These are phyloP conservation scores for Leuciscus waleckii DNA, from an alignment of 2,797 vertebrate genomes.

Conservation along the genomic window DNA sequence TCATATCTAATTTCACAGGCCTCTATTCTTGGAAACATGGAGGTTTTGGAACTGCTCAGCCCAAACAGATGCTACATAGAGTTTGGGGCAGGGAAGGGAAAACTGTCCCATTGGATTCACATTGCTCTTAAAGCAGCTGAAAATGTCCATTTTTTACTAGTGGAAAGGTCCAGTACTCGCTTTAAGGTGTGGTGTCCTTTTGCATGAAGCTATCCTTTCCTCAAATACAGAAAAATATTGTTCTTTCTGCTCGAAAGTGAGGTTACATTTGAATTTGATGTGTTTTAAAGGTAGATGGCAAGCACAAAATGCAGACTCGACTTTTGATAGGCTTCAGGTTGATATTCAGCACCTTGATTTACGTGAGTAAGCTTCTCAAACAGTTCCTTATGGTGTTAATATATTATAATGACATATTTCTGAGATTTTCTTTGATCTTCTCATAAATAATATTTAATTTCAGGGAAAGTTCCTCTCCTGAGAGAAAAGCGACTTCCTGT, in stretches of 20 bases:
- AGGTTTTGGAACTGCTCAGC: conserved; percentile 85
- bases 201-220: not conserved
- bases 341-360: conserved; percentile 96
- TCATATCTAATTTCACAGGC: conserved; percentile 76
- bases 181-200: conserved; percentile 83
- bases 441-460: conserved; percentile 35
- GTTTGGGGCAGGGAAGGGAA: conserved; percentile 96
- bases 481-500: conserved; percentile 80
- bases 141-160: conserved; percentile 88
- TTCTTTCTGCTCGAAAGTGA: not conserved
- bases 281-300: conserved; percentile 89
- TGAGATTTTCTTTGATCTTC: not conserved
- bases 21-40: conserved; percentile 93
- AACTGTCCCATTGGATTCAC: conserved; percentile 95
- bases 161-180: conserved; percentile 91
- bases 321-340: conserved; percentile 92
- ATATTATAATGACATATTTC: not conserved
- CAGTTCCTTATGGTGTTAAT: not conserved
- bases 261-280: conserved; percentile 7
- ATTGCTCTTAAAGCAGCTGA: conserved; percentile 81
- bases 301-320: conserved; percentile 82
- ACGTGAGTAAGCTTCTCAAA: conserved; percentile 76
- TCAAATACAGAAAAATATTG: not conserved
- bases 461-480: conserved; percentile 86
- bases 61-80: conserved; percentile 89